These are phyloP conservation scores for Esox niger DNA, from an alignment of 2,113 vertebrate genomes.

Conservation along the genomic window DNA sequence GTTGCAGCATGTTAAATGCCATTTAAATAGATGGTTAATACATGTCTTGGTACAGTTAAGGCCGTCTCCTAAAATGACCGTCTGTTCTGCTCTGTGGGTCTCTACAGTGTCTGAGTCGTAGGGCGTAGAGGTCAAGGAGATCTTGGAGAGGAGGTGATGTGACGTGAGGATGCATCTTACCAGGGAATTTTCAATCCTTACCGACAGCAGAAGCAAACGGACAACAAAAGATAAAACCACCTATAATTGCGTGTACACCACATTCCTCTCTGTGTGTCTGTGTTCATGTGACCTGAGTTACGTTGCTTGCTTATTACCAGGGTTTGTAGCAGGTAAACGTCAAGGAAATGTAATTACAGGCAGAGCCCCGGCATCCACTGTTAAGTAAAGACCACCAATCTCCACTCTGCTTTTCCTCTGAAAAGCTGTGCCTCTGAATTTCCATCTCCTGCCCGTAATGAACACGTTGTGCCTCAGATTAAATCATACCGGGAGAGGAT, in stretches of 20 bases:
- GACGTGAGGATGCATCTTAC: constrained; percentile 33
- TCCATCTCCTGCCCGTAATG: constrained; percentile 48
- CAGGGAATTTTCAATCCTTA: too few relatives aligned
- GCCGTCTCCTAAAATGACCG: constrained; percentile 35
- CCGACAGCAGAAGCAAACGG: not conserved
- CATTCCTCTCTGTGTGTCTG: constrained; percentile 2
- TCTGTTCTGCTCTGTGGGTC: constrained; percentile 35
- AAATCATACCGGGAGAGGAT: constrained; percentile 54
- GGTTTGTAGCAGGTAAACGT: too few relatives aligned
- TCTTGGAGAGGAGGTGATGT: constrained; percentile 43
- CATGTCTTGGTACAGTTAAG: constrained; percentile 42
- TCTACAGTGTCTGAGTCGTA: constrained; percentile 43
- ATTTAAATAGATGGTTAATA: too few relatives aligned
- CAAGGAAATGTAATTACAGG: too few relatives aligned
- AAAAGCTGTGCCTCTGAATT: constrained; percentile 38
- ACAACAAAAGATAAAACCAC: not conserved
- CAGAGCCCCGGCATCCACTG: not conserved
- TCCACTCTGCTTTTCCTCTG: not conserved
- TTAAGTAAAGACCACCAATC: not conserved
- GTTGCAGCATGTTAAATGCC: too few relatives aligned
- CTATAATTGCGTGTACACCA: constrained; percentile 21
- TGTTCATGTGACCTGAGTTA: too few relatives aligned
- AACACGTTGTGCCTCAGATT: constrained; percentile 56
- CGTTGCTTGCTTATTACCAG: too few relatives aligned
- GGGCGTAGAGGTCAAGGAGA: constrained; percentile 70